Base-by-base conservation (phyloP, 2,888 invertebrate genomes). In the Tiliacea citrago region DNA sequence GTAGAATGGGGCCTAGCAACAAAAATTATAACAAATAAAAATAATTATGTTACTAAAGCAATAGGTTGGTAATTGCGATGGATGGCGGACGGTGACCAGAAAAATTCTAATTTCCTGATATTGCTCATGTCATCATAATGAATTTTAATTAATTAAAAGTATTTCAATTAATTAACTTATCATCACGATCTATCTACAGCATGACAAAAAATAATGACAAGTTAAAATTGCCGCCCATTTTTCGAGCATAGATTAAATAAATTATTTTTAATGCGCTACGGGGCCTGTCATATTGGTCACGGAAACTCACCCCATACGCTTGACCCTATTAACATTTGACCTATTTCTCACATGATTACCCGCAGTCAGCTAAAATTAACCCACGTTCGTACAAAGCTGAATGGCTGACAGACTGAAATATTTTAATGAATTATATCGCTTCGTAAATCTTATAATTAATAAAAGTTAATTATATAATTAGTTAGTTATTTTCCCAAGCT, bases 271-370 rank as follows among this genome's bases (percentile, higher is more conserved):
- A 87, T 86, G 72, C 77, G 76, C 81, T 70, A 55, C 45, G 88
- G 84, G 88, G 82, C 81, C 73, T 88, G 88, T 82, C 79, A 85
- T 80, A 79, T 86, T 75, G 74, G 85, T 80, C 88, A 89, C 90
- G 90, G 86, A 83, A 85, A 66, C 70, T 70, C 77, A 81, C 86
- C 83, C 79, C 53, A 78, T 60, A 69, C 10, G 57, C 61, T 68
- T 81, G 81, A 79, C 81, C 70, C 79, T 79, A 66, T 83, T 81
- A 87, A 91, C 89, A 90, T 92, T 90, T 93, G 93, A 93, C 93
- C 94, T 88, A 92, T 92, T 92, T 93, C 86, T 86, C 90, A 89
- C 87, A 81, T 82, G 88, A 91, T 89, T 91, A 91, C 75, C 84
- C 81, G 74, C 82, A 87, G 80, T 72, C 83, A 83, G 77, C 73